Evolutionary conservation across 2,113 vertebrate species (phyloP), one percentile per base, ranked within the genome.

Genomic region (Lagopus muta): DNA sequence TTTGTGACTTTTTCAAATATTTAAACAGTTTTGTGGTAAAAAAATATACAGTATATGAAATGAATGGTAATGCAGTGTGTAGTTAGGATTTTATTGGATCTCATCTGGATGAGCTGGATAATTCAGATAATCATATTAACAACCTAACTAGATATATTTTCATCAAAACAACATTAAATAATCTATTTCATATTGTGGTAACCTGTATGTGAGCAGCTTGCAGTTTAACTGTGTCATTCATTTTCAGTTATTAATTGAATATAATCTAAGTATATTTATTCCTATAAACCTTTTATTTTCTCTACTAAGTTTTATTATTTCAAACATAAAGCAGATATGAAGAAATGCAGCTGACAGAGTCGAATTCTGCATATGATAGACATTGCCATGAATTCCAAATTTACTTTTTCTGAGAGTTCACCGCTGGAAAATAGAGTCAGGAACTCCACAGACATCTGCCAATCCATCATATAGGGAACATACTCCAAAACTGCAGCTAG

Each of bases 401-500:
- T 66, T 89, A 67, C 52, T 82, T 94, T 81, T 64, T 45, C 2
- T 34, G 70, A 69, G 89, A 67, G 57, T 55, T 94, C 85, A 43
- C 69, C 94, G 93, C 92, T 95, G 94, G 94, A 96, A 93, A 97
- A 88, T 43, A 82, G 67, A 86, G 82, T 69, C 76, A 91, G 82
- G 89, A 88, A 83, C 82, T 88, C 84, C 64, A 86, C 67, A 82
- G 65, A 92, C 89, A 85, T 60, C 87, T 90, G 89, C 58, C 74
- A 87, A 91, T 94, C 66, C 60, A 78, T 83, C 83, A 47, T 1
- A 30, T 27, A 64, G 54, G 66, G 36, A 84, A 89, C 5, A 1
- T 50, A 75, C 65, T 89, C 89, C 69, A 54, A 69, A 95, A 67
- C 24, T 60, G 48, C 16, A 57, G 70, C 82, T 4, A 81, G 61